Evolutionary conservation across 2,888 invertebrate genomes (phyloP).

Genomic region (Ochropleura leucogaster): DNA sequence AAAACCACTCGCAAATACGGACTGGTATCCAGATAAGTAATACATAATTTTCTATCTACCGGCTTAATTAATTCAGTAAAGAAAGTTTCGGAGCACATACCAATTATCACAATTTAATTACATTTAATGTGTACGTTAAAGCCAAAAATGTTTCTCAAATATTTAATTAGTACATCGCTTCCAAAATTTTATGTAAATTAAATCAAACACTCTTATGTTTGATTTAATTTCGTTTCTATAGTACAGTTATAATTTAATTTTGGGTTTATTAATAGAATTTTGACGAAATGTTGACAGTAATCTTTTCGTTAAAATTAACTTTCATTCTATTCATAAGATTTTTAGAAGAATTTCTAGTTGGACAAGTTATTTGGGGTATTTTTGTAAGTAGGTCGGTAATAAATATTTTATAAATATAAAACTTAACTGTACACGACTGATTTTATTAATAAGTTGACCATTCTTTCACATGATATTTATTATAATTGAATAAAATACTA

Average conservation of each 20-base stretch:
- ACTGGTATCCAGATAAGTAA: conserved; percentile 7
- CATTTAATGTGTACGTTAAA: conserved; percentile 36
- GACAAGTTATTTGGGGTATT: not conserved
- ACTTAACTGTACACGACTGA: not conserved
- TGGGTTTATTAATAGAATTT: conserved; percentile 4
- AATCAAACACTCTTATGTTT: not conserved
- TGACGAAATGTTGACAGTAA: conserved; percentile 14
- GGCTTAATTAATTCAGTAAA: conserved; percentile 34
- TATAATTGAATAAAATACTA: not conserved
- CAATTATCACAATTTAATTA: conserved; percentile 39
- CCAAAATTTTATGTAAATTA: conserved; percentile 7
- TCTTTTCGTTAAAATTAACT: conserved; percentile 15
- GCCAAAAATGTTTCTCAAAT: conserved; percentile 14
- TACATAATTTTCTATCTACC: conserved; percentile 34
- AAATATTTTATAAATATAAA: not conserved
- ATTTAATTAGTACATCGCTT: conserved; percentile 43
- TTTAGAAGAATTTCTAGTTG: conserved; percentile 2
- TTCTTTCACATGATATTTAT: not conserved
- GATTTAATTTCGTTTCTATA: conserved; percentile 20
- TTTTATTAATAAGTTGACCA: not conserved
- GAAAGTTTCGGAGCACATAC: conserved; percentile 35
- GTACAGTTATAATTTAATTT: conserved; percentile 35
- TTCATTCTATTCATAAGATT: not conserved
- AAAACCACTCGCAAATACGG: conserved; percentile 25
- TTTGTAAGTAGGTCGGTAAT: not conserved